These are phyloP conservation scores for Gryon sp. DNA, from an alignment of 1,140 invertebrate genomes.

Conservation along the genomic window DNA sequence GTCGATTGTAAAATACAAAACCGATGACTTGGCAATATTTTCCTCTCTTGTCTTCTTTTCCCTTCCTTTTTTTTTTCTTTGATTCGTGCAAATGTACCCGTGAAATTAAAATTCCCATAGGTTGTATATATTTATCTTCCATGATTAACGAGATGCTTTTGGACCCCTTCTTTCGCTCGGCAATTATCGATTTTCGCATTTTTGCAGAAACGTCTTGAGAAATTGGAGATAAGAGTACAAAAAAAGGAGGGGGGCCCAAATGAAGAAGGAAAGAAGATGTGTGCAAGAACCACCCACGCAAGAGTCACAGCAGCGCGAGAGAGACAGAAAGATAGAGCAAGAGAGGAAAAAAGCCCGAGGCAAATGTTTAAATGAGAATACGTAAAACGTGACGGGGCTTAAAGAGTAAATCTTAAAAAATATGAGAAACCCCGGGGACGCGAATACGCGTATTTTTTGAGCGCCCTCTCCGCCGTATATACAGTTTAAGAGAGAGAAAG, in stretches of 20 bases:
- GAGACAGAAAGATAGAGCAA: slow-evolving; percentile 11
- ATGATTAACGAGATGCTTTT: no score
- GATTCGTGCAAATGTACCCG: no score
- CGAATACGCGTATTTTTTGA: slow-evolving; percentile 57
- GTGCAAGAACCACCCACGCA: slow-evolving; percentile 51
- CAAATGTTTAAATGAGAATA: slow-evolving; percentile 67
- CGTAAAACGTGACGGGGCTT: slow-evolving; percentile 76
- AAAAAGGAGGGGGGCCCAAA: background rate
- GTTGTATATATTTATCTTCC: no score
- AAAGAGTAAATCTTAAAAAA: slow-evolving; percentile 79
- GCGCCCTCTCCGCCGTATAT: slow-evolving; percentile 59
- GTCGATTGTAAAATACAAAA: no score
- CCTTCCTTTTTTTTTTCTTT: no score
- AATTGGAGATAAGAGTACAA: slow-evolving; percentile 9
- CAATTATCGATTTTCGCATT: slow-evolving; percentile 13
- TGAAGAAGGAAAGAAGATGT: background rate
- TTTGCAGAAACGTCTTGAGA: background rate
- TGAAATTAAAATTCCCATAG: no score
- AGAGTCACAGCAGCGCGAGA: slow-evolving; percentile 18
- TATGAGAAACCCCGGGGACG: slow-evolving; percentile 74
- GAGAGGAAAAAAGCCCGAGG: slow-evolving; percentile 50
- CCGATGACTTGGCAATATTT: no score
- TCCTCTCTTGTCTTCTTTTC: no score
- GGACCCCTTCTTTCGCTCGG: no score
- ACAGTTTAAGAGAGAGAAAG: no score